Evolutionary conservation across 1,140 invertebrate genomes (phyloP).

Genomic region (Chionoecetes opilio): DNA sequence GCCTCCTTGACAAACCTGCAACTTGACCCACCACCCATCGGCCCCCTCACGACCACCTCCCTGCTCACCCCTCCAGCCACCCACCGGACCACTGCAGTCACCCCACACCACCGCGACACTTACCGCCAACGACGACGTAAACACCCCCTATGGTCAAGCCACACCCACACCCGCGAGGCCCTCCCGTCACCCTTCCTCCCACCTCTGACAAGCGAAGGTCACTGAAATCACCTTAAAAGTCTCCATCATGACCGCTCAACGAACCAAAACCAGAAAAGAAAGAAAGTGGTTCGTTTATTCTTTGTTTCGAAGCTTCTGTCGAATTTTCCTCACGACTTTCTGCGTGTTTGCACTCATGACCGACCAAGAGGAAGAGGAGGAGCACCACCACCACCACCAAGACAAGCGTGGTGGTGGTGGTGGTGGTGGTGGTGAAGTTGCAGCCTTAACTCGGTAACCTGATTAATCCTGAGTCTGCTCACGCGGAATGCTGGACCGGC

Average conservation of each 20-base stretch:
- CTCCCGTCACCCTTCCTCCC: not conserved
- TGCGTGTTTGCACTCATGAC: not conserved
- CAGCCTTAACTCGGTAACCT: conserved; percentile 5
- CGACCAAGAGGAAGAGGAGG: not conserved
- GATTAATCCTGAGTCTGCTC: conserved; percentile 8
- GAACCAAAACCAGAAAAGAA: not conserved
- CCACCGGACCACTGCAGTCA: not conserved
- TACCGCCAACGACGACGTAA: not conserved
- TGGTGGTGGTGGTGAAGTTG: not conserved
- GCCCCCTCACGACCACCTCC: not conserved
- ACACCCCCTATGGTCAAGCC: not conserved
- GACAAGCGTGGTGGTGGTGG: not conserved
- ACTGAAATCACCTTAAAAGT: not conserved
- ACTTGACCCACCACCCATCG: not conserved
- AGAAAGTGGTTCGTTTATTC: not conserved
- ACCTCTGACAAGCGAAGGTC: not conserved
- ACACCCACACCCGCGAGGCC: not conserved
- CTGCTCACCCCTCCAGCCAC: not conserved
- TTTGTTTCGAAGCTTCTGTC: not conserved
- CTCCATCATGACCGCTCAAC: not conserved
- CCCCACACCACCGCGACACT: not conserved
- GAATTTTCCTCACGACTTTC: not conserved
- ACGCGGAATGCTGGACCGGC: conserved; percentile 11
- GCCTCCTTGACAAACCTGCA: not conserved
- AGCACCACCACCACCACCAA: not conserved